phyloP scores from a whole-genome alignment of 2,888 invertebrate genomes.

The Tanypteryx hageni region DNA sequence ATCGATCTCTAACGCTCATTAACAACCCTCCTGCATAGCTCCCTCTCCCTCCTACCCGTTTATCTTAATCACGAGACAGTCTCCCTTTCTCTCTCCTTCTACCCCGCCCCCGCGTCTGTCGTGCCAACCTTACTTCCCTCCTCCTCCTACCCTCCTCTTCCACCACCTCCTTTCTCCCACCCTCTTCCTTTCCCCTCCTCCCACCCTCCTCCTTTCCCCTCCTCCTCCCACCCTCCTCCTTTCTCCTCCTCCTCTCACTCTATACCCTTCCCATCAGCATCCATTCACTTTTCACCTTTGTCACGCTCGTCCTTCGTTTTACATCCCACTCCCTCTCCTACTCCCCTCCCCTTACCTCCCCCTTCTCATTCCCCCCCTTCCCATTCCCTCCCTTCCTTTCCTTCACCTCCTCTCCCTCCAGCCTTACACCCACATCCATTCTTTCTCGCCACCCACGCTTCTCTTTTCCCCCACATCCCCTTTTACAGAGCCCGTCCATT shows the following conservation, averaged over 20 bases:
- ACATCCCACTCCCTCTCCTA: neutral
- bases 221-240: neutral
- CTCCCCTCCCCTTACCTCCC: neutral
- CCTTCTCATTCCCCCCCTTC: no score
- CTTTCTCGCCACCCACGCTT: neutral
- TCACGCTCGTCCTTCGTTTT: neutral
- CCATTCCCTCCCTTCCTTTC: neutral
- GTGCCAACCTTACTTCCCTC: neutral
- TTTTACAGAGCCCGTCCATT: slow-evolving; percentile 30
- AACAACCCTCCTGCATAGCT: neutral
- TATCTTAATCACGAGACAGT: slow-evolving; percentile 20
- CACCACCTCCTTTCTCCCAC: neutral
- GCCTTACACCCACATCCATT: neutral
- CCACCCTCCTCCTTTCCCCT: neutral
- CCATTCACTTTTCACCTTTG: neutral
- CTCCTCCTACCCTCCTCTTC: neutral
- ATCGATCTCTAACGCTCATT: neutral
- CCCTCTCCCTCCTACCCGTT: neutral
- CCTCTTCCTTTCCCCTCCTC: neutral
- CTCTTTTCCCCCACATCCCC: neutral
- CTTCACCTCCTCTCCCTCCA: neutral
- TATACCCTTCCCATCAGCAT: neutral
- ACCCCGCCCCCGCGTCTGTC: neutral
- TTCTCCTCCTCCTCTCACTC: neutral
- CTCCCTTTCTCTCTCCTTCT: neutral